Base-by-base conservation (phyloP, 2,113 vertebrate species). In the Halichoeres trimaculatus region DNA sequence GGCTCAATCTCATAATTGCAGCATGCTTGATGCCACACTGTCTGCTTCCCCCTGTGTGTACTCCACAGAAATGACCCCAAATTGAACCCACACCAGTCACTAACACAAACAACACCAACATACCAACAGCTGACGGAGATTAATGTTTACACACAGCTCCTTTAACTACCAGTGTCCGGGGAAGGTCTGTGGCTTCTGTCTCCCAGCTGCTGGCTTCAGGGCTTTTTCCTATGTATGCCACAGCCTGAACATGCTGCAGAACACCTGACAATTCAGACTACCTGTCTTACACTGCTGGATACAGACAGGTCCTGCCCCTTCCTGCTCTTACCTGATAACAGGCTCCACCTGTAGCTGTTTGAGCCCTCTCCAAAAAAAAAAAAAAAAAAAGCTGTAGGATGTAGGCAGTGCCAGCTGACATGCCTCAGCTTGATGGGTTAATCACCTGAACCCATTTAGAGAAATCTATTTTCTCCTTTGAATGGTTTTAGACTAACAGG, bases 231-330 rank as follows among this genome's bases (percentile, higher is more conserved):
- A 48, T n/a, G 8, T 3, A 17, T 30, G 47, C 67, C 67, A 6
- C 58, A 54, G 36, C 38, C 41, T 24, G 79, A 77, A 79, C 73
- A 61, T 19, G 54, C 43, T 68, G 41, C 35, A 19, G 64, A 76
- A 69, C 84, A 91, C 81, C 92, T 90, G 86, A 86, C 78, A 76
- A 80, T 85, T 81, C 86, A 76, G 23, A 23, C 54, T 23, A 57
- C 41, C 58, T 22, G 59, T 51, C 20, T 72, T 59, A 70, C 41
- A 24, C 24, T 19, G 40, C 43, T 38, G 34, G 51, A 20, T 16
- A 38, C 36, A 11, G 17, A 19, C 57, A 20, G 30, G 7, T 35
- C 20, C n/a, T 6, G 0, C 30, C 26, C 23, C 23, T 51, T 74
- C n/a, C 11, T 67, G 12, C 74, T 70, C 10, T 41, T 9, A 10